Percentiles rank a stretch among this genome's conserved stretches.
Evolutionary conservation across 2,113 vertebrate genomes (phyloP).

Genomic region (Gopherus flavomarginatus): DNA sequence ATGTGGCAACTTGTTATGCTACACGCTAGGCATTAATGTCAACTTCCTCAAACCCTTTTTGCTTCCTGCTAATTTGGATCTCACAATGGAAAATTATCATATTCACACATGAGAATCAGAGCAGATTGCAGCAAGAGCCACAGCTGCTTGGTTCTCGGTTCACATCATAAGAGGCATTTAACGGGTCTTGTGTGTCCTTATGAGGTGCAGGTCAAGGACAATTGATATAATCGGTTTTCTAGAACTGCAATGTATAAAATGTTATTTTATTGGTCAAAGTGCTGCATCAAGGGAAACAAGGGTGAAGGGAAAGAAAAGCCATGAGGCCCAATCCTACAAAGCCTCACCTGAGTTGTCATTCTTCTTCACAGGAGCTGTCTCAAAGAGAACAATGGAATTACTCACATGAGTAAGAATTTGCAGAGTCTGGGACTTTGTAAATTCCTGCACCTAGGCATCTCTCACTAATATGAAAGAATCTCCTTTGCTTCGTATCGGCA

Average conservation of each 20-base stretch:
- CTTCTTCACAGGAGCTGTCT: no score
- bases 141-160: slow-evolving; percentile 29
- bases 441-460: not conserved
- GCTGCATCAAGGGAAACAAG: not conserved
- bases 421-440: not conserved
- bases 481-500: not conserved
- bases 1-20: slow-evolving; percentile 35
- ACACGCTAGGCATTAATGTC: slow-evolving; percentile 56
- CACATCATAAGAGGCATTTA: slow-evolving; percentile 4
- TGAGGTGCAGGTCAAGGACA: slow-evolving; percentile 30
- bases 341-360: not conserved
- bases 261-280: not conserved
- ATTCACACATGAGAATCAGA: not conserved
- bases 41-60: slow-evolving; percentile 46
- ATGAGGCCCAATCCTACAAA: not conserved
- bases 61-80: slow-evolving; percentile 48
- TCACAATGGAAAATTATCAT: slow-evolving; percentile 58
- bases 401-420: not conserved
- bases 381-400: not conserved
- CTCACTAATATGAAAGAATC: not conserved
- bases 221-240: not conserved
- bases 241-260: not conserved
- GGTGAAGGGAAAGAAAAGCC: not conserved
- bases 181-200: slow-evolving; percentile 5
- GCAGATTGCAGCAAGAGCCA: slow-evolving; percentile 46